Evolutionary conservation across 2,888 invertebrate species (phyloP), one percentile per base, ranked within the genome.

Genomic region (Opisthograptis luteolata): DNA sequence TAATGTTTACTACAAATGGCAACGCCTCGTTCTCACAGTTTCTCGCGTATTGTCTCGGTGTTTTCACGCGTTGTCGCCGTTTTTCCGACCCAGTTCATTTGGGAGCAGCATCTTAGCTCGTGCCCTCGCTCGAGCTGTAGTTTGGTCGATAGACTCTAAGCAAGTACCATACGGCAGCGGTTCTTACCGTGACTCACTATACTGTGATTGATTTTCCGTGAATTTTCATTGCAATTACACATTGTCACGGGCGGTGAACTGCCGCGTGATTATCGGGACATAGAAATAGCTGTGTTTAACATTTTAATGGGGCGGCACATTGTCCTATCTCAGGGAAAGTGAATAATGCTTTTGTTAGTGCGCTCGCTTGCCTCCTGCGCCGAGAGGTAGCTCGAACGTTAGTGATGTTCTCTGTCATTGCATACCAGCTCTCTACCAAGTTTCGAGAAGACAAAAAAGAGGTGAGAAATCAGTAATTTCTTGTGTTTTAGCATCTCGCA

Each of bases 11-110:
- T 83, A 88, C 78, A 57, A 81, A 87, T 81, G 91, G 87, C 89
- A 91, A 91, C 91, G 91, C 91, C 91, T 91, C 85, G 80, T 82
- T 89, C 85, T 75, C 88, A 87, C 87, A 88, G 87, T 88, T 87
- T 88, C 87, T 76, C 81, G 79, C 76, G 81, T 73, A 87, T 88
- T 87, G 87, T 89, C 74, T 83, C 63, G 59, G 64, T 59, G 76
- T 83, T 89, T 87, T 84, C 88, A 87, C 87, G 87, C 78, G 77
- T 75, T 70, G 70, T 59, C 68, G 68, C 67, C 73, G 71, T 74
- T 76, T 75, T 76, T 68, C 62, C 72, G 79, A 68, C 74, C 75
- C 68, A 68, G 65, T 76, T 79, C 24, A 9, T 9, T n/a, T 30
- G 36, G 28, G 20, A 40, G 36, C 12, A 46, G 37, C 10, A 10